phyloP scores from a whole-genome alignment of 1,140 invertebrate genomes.

The Diorhabda elongata region DNA sequence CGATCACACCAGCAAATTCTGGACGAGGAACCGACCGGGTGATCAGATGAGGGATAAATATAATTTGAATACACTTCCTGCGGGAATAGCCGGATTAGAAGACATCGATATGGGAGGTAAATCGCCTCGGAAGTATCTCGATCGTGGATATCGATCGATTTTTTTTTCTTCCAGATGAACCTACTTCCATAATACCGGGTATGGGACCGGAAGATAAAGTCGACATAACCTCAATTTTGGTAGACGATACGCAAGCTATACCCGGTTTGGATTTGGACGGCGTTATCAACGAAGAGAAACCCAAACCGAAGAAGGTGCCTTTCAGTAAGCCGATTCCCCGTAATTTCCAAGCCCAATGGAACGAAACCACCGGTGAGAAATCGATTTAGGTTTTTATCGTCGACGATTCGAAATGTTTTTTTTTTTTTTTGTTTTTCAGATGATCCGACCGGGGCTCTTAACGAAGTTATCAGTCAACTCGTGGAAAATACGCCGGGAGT shows the following conservation, averaged over 20 bases:
- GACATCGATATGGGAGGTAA: slow-evolving; percentile 63
- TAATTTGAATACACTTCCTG: slow-evolving; percentile 89
- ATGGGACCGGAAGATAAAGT: slow-evolving; percentile 93
- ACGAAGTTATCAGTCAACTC: slow-evolving; percentile 62
- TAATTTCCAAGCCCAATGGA: slow-evolving; percentile 95
- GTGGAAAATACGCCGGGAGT: slow-evolving; percentile 69
- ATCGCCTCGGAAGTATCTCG: neutral
- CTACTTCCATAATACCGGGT: slow-evolving; percentile 77
- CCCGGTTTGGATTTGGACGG: slow-evolving; percentile 83
- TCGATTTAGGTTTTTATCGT: neutral
- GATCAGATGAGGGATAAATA: slow-evolving; percentile 97
- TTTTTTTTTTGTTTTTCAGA: slow-evolving; percentile 42
- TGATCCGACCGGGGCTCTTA: slow-evolving; percentile 57
- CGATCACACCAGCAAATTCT: slow-evolving; percentile 98
- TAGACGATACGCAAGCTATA: slow-evolving; percentile 63
- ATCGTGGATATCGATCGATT: neutral
- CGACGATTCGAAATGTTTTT: neutral
- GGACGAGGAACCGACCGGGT: slow-evolving; percentile 97
- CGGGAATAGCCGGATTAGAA: slow-evolving; percentile 65
- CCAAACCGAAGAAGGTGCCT: slow-evolving; percentile 72
- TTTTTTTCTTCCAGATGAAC: slow-evolving; percentile 61
- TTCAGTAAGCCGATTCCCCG: slow-evolving; percentile 94
- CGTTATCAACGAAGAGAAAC: slow-evolving; percentile 62
- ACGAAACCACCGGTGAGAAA: slow-evolving; percentile 60
- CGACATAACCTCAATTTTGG: slow-evolving; percentile 57